phyloP scores from a whole-genome alignment of 2,113 vertebrate species.

The Numida meleagris region DNA sequence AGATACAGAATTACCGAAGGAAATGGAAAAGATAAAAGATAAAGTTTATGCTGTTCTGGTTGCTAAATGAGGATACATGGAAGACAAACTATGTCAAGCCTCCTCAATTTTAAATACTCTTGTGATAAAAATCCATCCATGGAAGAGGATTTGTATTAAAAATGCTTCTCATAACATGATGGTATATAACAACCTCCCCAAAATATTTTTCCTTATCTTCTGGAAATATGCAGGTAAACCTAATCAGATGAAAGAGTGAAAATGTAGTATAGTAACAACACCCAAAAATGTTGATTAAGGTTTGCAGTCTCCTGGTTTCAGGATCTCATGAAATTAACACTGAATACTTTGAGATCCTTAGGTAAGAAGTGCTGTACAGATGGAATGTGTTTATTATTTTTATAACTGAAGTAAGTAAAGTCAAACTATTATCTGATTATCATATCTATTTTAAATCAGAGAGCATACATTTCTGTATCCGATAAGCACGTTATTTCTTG shows the following conservation, averaged over 20 bases:
- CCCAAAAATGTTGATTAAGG: background rate
- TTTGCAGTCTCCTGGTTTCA: background rate
- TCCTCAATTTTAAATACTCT: background rate
- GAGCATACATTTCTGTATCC: background rate
- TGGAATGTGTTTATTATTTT: background rate
- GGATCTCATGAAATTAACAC: background rate
- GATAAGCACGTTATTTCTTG: background rate
- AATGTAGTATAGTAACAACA: background rate
- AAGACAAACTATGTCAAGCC: background rate
- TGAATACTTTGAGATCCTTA: background rate
- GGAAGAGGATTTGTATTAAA: background rate
- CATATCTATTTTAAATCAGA: background rate
- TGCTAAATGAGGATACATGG: background rate
- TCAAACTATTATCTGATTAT: background rate
- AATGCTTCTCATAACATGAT: background rate
- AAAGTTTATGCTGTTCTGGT: background rate
- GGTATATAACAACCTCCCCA: background rate
- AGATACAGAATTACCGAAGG: background rate
- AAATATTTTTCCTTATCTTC: background rate
- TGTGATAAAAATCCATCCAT: background rate
- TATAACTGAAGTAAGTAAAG: background rate
- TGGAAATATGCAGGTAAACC: background rate
- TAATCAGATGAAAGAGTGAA: background rate
- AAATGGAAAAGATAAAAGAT: slow-evolving; percentile 4
- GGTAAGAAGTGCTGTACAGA: background rate